Conservation (phyloP, 2,888 invertebrate genomes). For the Plebejus argus region DNA sequence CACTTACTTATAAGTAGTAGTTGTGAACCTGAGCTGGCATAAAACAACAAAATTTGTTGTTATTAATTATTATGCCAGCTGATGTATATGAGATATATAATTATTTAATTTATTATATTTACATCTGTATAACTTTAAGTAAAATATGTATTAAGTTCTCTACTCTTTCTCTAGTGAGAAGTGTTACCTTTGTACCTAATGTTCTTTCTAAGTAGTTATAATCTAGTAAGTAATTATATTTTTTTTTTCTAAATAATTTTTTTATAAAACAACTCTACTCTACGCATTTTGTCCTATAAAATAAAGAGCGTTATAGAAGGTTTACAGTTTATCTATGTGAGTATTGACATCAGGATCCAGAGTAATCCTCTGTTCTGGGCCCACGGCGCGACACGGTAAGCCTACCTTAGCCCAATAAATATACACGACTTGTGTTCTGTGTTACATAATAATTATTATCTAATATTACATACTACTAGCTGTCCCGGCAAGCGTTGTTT, state of each 20-base stretch:
- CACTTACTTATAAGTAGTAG: too few relatives aligned
- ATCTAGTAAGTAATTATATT: too few relatives aligned
- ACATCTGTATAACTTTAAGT: too few relatives aligned
- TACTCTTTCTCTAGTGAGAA: neutral
- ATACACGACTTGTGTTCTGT: neutral
- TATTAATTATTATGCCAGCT: too few relatives aligned
- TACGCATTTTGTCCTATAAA: conserved; percentile 10
- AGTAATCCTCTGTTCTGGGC: conserved; percentile 1
- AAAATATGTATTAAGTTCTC: neutral
- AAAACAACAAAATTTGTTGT: too few relatives aligned
- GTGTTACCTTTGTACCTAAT: neutral
- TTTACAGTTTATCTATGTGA: conserved; percentile 7
- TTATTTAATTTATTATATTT: too few relatives aligned
- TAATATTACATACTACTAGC: too few relatives aligned
- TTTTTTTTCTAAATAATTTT: neutral
- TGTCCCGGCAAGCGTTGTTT: too few relatives aligned
- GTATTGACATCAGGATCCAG: conserved; percentile 22
- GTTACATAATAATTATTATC: too few relatives aligned
- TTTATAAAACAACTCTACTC: neutral
- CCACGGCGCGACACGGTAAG: conserved; percentile 3
- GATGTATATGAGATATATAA: too few relatives aligned
- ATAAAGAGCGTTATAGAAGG: conserved; percentile 11
- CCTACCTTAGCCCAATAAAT: conserved; percentile 7
- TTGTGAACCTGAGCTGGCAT: too few relatives aligned
- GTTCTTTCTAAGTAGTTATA: too few relatives aligned